Conservation (phyloP, 2,113 vertebrate species). For the Leptobrachium ailaonicum region DNA sequence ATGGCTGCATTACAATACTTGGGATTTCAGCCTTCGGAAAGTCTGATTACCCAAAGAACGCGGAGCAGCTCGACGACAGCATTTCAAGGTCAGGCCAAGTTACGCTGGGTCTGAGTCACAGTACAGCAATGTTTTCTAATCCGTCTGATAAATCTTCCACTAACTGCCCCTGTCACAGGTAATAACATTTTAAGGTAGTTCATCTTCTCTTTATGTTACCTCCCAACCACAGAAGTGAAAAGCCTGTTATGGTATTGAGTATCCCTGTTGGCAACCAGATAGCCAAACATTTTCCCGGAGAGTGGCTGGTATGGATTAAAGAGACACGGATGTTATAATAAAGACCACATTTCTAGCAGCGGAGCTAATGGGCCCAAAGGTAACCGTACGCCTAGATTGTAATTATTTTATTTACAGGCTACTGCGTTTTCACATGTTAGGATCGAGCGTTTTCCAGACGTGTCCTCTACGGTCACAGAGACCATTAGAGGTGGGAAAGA, state of each 20-base stretch:
- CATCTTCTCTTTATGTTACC: background rate
- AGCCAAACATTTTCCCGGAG: background rate
- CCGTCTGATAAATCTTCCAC: background rate
- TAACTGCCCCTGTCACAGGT: constrained; percentile 18
- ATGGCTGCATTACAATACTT: no score
- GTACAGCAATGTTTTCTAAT: background rate
- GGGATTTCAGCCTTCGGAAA: background rate
- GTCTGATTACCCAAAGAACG: background rate
- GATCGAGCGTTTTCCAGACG: no score
- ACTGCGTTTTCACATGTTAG: background rate
- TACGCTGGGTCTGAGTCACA: constrained; percentile 1
- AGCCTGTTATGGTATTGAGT: background rate
- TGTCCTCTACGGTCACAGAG: no score
- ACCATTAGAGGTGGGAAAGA: no score
- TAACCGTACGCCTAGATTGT: background rate
- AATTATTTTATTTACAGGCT: background rate
- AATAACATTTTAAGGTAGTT: background rate
- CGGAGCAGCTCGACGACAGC: background rate
- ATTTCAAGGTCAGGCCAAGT: background rate
- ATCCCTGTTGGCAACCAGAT: background rate
- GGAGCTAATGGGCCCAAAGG: background rate
- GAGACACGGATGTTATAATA: background rate
- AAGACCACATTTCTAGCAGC: background rate
- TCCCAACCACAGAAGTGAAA: background rate
- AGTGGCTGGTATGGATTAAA: background rate